Conservation (phyloP, 2,888 invertebrate species). For the Epistrophe grossulariae region DNA sequence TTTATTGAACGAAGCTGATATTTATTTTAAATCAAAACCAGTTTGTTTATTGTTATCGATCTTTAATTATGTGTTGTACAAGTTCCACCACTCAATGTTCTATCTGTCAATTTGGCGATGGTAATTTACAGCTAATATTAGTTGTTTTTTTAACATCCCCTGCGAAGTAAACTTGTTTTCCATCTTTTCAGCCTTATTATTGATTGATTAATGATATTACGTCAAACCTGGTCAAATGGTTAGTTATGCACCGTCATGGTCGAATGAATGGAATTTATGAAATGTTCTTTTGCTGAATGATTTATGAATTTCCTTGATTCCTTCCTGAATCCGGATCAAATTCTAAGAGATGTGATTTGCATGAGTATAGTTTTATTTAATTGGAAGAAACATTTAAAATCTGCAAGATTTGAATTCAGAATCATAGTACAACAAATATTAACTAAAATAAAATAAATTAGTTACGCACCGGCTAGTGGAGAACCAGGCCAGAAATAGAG, state of each 20-base stretch:
- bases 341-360: conserved; percentile 37
- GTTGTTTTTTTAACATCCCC: conserved; percentile 21
- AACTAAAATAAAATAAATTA: too few species aligned
- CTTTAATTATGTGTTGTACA: conserved; percentile 49
- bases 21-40: conserved; percentile 1
- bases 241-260: conserved; percentile 18
- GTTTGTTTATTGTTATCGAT: conserved; percentile 27
- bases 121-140: conserved; percentile 48
- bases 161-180: conserved; percentile 38
- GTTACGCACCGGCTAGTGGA: too few species aligned
- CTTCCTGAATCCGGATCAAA: conserved; percentile 59
- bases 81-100: conserved; percentile 50
- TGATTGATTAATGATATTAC: conserved; percentile 70
- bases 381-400: conserved; percentile 34
- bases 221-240: conserved; percentile 67
- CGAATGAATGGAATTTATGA: conserved; percentile 12
- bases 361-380: background rate
- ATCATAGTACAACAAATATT: too few species aligned
- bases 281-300: conserved; percentile 61
- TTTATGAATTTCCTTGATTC: conserved; percentile 65
- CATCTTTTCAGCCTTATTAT: conserved; percentile 37
- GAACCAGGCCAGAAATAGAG: too few species aligned
- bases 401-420: too few species aligned
- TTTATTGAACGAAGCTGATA: background rate
- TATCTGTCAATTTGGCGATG: conserved; percentile 61